Conservation (phyloP, 2,888 invertebrate genomes). For the Ichneumon xanthorius region DNA sequence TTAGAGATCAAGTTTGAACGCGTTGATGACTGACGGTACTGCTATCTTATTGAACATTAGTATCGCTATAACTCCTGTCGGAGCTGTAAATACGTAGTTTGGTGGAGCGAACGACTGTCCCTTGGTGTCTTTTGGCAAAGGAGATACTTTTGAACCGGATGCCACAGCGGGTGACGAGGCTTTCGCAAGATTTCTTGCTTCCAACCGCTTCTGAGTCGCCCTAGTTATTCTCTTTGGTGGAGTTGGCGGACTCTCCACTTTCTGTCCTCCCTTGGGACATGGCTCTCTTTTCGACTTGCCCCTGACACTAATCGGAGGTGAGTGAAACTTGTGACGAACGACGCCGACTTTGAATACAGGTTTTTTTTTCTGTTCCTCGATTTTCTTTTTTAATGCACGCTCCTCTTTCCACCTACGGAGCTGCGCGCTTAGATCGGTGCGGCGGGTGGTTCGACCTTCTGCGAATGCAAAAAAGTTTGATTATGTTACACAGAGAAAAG, state of each 20-base stretch:
- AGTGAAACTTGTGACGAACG: constrained; percentile 77
- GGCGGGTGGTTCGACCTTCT: constrained; percentile 37
- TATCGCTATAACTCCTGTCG: constrained; percentile 77
- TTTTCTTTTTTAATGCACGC: constrained; percentile 69
- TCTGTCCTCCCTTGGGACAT: constrained; percentile 40
- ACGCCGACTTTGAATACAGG: constrained; percentile 80
- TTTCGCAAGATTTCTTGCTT: constrained; percentile 67
- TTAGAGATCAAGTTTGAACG: background rate
- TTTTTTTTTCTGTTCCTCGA: constrained; percentile 73
- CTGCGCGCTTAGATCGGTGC: constrained; percentile 9
- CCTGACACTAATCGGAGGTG: constrained; percentile 68
- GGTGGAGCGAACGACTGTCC: constrained; percentile 86
- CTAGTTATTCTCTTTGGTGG: constrained; percentile 75
- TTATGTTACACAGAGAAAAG: background rate
- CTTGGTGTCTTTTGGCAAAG: background rate
- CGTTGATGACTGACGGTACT: background rate
- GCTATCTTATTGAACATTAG: constrained; percentile 73
- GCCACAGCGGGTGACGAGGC: background rate
- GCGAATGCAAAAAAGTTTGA: too few relatives aligned
- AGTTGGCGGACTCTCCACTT: background rate
- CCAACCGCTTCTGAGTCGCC: constrained; percentile 79
- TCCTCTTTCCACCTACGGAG: constrained; percentile 76
- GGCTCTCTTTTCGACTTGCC: constrained; percentile 7
- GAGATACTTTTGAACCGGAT: too few relatives aligned
- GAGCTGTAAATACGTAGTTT: constrained; percentile 86